Percentiles rank a stretch among this genome's conserved stretches.
phyloP scores from a whole-genome alignment of 1,140 invertebrate genomes.

The Coptotermes formosanus region DNA sequence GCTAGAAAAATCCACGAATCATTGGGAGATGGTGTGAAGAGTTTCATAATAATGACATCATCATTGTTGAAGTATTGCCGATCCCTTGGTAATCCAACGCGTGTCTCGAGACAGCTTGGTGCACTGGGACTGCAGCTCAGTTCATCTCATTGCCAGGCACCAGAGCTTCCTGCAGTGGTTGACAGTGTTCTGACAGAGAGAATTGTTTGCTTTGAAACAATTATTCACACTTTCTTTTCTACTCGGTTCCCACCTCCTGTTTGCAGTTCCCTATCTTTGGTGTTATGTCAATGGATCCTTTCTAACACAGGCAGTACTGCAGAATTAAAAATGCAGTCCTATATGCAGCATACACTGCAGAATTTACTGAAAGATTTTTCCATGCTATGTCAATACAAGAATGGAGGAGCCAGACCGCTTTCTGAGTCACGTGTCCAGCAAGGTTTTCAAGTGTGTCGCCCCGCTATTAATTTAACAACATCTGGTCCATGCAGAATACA shows the following conservation, averaged over 20 bases:
- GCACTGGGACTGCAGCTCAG: neutral
- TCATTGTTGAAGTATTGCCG: neutral
- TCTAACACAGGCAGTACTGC: neutral
- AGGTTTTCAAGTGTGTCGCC: neutral
- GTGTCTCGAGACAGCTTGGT: neutral
- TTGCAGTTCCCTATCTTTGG: neutral
- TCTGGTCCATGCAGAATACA: constrained; percentile 3
- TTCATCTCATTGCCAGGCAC: neutral
- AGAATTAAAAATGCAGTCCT: neutral
- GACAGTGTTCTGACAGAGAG: neutral
- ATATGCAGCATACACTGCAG: neutral
- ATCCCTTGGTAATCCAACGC: neutral
- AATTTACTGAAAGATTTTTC: constrained; percentile 14
- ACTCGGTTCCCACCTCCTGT: constrained; percentile 23
- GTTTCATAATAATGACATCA: constrained; percentile 24
- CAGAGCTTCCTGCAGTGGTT: neutral
- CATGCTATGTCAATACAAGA: constrained; percentile 17
- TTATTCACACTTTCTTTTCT: constrained; percentile 21
- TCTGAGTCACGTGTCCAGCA: constrained; percentile 1
- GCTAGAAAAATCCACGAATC: constrained; percentile 7
- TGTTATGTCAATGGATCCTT: constrained; percentile 21
- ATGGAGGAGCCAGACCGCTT: neutral
- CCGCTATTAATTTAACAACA: neutral
- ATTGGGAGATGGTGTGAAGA: constrained; percentile 30
- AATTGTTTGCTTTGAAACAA: neutral